Base-by-base conservation (phyloP, 2,888 invertebrate genomes). In the Cryptus viduatorius region DNA sequence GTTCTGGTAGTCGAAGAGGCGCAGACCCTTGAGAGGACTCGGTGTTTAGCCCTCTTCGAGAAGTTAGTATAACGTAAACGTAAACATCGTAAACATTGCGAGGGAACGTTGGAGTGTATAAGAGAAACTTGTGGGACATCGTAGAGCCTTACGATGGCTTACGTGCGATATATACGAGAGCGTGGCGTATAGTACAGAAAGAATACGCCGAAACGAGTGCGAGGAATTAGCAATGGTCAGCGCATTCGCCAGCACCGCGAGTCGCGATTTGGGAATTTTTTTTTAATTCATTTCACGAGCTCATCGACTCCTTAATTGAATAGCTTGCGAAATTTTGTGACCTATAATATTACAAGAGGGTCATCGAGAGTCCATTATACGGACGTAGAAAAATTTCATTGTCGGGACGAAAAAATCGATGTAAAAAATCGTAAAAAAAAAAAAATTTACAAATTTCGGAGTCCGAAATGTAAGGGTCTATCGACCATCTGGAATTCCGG, bases 1-100 rank as follows among this genome's bases (percentile, higher is more conserved):
- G 68, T 73, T 75, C 69, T 69, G 65, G 19, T 75, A 19, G 31
- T 14, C 64, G 64, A 24, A 73, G 53, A 68, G 68, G 44, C 59
- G 56, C 56, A 81, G 69, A 37, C 84, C 80, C 84, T 84, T 65
- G 78, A 84, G 42, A 10, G 19, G 37, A 19, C 44, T 46, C 29
- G 56, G 24, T 46, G 42, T 69, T 5, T 37, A 24, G 24, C 19
- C 78, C 42, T 48, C 71, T 37, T 31, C 29, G 24, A 69, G 69
- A 56, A 44, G 69, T 73, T 53, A 73, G 46, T 56, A 79, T 56
- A 83, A 69, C 67, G 53, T 68, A 37, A 46, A 73, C 68, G 77
- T 78, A 78, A 81, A 84, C 78, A 67, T 81, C 84, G 81, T 84
- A 84, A 84, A 81, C 42, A 64, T 14, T 75, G 64, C 37, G 84